Conservation (phyloP, 2,888 invertebrate species). For the Chymomyza procnemis region DNA sequence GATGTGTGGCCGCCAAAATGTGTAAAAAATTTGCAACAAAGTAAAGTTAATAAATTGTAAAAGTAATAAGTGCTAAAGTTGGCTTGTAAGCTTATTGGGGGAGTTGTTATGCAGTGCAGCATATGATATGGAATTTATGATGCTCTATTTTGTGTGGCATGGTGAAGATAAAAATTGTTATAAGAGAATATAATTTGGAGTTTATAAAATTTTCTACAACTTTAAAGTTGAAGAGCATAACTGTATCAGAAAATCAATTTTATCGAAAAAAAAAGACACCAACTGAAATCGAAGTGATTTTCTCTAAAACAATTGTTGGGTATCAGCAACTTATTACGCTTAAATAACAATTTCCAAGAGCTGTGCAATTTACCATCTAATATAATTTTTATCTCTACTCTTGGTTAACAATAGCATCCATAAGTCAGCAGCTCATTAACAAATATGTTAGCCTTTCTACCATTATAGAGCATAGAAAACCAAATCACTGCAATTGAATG, state of each 20-base stretch:
- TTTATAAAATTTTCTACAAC: too few species aligned
- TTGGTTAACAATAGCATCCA: not conserved
- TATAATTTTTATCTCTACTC: not conserved
- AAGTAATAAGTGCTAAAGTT: not conserved
- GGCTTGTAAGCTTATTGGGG: not conserved
- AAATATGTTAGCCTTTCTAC: not conserved
- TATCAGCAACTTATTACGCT: too few species aligned
- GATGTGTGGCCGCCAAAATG: slow-evolving; percentile 1
- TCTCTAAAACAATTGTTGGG: too few species aligned
- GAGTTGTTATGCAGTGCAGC: not conserved
- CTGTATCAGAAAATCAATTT: too few species aligned
- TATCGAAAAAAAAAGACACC: too few species aligned
- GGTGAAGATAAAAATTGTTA: too few species aligned
- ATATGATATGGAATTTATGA: not conserved
- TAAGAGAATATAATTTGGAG: too few species aligned
- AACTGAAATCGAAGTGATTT: too few species aligned
- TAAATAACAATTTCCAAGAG: too few species aligned
- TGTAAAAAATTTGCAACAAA: not conserved
- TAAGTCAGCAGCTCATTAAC: not conserved
- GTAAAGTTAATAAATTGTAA: not conserved
- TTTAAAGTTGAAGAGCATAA: too few species aligned
- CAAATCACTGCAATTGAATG: slow-evolving; percentile 11
- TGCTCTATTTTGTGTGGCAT: not conserved
- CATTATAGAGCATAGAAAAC: not conserved
- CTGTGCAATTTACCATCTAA: too few species aligned